A percentile compares a stretch with the other conserved stretches of the same genome.
Conservation (phyloP, 2,888 invertebrate genomes). For the Tetrapedia diversipes region DNA sequence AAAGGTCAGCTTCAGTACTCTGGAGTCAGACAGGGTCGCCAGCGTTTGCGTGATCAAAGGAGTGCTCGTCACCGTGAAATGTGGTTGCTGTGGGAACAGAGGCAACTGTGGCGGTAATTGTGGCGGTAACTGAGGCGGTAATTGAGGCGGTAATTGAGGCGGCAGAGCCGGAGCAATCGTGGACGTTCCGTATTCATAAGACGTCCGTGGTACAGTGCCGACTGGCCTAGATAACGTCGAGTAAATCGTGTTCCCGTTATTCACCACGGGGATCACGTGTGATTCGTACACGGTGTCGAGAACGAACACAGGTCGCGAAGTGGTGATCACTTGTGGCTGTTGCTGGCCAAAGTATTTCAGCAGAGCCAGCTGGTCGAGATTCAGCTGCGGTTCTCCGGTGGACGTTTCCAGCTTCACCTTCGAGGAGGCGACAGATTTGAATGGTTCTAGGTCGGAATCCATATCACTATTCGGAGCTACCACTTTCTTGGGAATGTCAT, state of each 20-base stretch:
- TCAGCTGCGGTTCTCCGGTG: constrained; percentile 83
- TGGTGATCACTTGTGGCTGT: constrained; percentile 88
- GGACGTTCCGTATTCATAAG: constrained; percentile 88
- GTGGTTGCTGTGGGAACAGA: constrained; percentile 86
- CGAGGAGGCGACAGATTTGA: constrained; percentile 85
- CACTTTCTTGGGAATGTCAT: constrained; percentile 80
- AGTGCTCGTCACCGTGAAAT: constrained; percentile 90
- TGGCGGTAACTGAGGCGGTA: constrained; percentile 70
- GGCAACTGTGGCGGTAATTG: constrained; percentile 83
- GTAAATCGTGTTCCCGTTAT: constrained; percentile 89
- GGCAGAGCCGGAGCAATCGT: constrained; percentile 84
- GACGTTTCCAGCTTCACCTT: constrained; percentile 84
- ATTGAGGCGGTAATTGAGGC: constrained; percentile 31
- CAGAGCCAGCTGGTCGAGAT: constrained; percentile 90
- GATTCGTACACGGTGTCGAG: constrained; percentile 92
- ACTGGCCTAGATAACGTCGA: constrained; percentile 92
- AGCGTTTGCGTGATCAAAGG: constrained; percentile 92
- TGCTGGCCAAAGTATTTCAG: constrained; percentile 88
- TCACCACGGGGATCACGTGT: constrained; percentile 90
- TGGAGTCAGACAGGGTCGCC: constrained; percentile 91
- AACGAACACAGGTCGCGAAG: constrained; percentile 90
- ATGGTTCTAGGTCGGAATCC: constrained; percentile 88
- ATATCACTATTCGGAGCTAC: constrained; percentile 84
- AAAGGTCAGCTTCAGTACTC: constrained; percentile 92
- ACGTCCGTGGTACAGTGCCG: constrained; percentile 86